These are phyloP conservation scores for Struthidea cinerea DNA, from an alignment of 2,113 vertebrate genomes.

Conservation along the genomic window DNA sequence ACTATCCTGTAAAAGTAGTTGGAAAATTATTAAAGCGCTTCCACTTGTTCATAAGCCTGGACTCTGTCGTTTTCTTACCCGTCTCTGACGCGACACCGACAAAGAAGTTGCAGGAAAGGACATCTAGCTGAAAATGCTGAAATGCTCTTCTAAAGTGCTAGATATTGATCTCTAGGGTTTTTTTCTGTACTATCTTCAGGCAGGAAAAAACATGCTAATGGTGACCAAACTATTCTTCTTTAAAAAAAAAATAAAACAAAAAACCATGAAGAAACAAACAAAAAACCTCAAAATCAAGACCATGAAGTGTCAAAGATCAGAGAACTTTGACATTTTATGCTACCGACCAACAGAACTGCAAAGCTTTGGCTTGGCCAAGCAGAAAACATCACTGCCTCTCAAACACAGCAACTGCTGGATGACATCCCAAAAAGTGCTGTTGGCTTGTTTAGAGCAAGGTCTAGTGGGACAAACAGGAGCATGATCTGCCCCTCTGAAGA, in stretches of 20 bases:
- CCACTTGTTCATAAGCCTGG: too few species aligned
- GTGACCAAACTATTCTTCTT: background rate
- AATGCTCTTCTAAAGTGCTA: background rate
- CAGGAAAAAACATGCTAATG: background rate
- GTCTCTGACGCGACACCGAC: too few species aligned
- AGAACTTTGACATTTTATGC: background rate
- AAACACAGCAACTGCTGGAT: background rate
- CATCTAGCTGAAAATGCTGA: background rate
- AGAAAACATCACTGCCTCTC: background rate
- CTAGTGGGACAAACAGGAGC: background rate
- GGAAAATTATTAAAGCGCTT: too few species aligned
- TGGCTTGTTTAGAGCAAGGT: background rate
- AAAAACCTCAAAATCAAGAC: background rate
- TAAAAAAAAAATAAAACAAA: background rate
- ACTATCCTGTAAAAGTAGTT: too few species aligned
- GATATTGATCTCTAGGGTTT: rapidly evolving
- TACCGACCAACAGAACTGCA: background rate
- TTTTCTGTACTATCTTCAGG: background rate
- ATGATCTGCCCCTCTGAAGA: background rate
- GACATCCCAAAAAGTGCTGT: background rate
- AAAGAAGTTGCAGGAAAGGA: background rate
- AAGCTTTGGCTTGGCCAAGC: background rate
- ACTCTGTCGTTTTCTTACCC: too few species aligned
- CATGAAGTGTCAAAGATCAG: background rate
- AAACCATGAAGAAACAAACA: background rate